Evolutionary conservation across 1,140 invertebrate species (phyloP).

Genomic region (Scaptomyza montana): DNA sequence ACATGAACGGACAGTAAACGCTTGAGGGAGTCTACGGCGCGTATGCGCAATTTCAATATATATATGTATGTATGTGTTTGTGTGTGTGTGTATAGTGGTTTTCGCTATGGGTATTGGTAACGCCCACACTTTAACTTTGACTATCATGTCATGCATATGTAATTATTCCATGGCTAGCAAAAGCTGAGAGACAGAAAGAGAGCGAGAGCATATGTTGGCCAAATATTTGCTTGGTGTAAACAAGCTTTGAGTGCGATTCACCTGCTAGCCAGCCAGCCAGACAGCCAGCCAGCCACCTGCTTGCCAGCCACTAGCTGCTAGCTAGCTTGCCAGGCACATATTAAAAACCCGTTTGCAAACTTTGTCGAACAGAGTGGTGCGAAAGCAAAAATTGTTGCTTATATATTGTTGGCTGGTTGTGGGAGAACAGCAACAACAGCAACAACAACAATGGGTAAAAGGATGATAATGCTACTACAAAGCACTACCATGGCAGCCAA

Average conservation of each 20-base stretch:
- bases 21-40: slow-evolving; percentile 24
- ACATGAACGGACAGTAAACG: slow-evolving; percentile 35
- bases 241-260: slow-evolving; percentile 67
- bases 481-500: slow-evolving; percentile 64
- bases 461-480: slow-evolving; percentile 26
- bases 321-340: slow-evolving; percentile 34
- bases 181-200: slow-evolving; percentile 31
- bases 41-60: slow-evolving; percentile 66
- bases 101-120: slow-evolving; percentile 59
- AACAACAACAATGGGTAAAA: neutral
- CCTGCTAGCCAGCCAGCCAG: neutral
- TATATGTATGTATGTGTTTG: too few species aligned
- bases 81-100: slow-evolving; percentile 14
- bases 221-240: slow-evolving; percentile 74
- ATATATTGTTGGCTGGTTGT: slow-evolving; percentile 37
- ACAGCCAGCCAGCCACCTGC: slow-evolving; percentile 5
- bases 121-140: slow-evolving; percentile 72
- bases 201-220: slow-evolving; percentile 50
- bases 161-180: slow-evolving; percentile 71
- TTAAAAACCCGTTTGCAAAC: slow-evolving; percentile 55
- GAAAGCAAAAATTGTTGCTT: slow-evolving; percentile 76
- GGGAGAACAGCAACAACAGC: slow-evolving; percentile 2
- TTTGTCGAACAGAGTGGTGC: slow-evolving; percentile 63
- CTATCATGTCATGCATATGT: slow-evolving; percentile 78
- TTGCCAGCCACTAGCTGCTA: neutral